phyloP scores from a whole-genome alignment of 2,888 invertebrate species.

The Eumerus sabulonum region DNA sequence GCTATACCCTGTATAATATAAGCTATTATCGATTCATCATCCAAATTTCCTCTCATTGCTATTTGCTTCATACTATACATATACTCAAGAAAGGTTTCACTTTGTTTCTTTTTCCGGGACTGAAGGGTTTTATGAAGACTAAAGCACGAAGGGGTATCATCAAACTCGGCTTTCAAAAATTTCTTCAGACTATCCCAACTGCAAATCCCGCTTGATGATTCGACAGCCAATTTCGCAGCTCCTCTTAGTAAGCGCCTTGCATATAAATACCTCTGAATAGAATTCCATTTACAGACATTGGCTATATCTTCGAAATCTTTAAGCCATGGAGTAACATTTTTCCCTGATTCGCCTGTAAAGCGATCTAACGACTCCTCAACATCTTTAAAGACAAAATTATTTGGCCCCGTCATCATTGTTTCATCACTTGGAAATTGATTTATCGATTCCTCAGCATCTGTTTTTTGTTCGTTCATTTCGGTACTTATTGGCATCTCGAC shows the following conservation, averaged over 20 bases:
- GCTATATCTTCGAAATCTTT: background rate
- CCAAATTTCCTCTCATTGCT: slow-evolving; percentile 37
- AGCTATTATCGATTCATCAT: slow-evolving; percentile 44
- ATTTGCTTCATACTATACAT: slow-evolving; percentile 49
- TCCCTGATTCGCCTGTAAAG: slow-evolving; percentile 2
- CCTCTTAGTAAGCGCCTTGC: slow-evolving; percentile 36
- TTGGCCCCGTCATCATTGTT: too few relatives aligned
- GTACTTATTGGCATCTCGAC: background rate
- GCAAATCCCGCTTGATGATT: slow-evolving; percentile 7
- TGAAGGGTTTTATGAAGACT: slow-evolving; percentile 36
- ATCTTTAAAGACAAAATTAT: slow-evolving; percentile 10
- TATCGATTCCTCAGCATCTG: too few relatives aligned
- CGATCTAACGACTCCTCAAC: slow-evolving; percentile 1
- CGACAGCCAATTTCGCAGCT: slow-evolving; percentile 17
- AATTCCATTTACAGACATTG: slow-evolving; percentile 30
- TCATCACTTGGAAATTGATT: too few relatives aligned
- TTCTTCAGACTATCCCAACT: slow-evolving; percentile 28
- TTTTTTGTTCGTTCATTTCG: too few relatives aligned
- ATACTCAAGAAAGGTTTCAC: slow-evolving; percentile 42
- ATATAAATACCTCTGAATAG: slow-evolving; percentile 45
- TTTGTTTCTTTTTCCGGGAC: slow-evolving; percentile 18
- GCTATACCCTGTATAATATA: slow-evolving; percentile 41
- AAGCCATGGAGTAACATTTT: background rate
- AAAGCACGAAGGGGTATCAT: slow-evolving; percentile 20
- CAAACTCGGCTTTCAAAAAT: slow-evolving; percentile 30